phyloP scores from a whole-genome alignment of 2,113 vertebrate species.

The Megaleporinus macrocephalus region DNA sequence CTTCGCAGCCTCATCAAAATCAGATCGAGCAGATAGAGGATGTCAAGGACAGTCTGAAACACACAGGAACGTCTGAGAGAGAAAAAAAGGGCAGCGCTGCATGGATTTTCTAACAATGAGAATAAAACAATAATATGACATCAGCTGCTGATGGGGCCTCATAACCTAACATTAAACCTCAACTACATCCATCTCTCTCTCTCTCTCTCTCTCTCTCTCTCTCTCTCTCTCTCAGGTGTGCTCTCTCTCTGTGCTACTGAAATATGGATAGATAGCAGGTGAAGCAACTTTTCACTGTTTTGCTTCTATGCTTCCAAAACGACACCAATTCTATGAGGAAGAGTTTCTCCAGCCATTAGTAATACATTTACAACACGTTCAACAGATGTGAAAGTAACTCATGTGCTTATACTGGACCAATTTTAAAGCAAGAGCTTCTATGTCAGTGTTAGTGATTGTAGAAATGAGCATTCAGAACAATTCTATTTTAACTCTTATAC shows the following conservation, averaged over 20 bases:
- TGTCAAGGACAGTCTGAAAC: neutral
- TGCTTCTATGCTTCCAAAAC: neutral
- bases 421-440: too few relatives aligned
- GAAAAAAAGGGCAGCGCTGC: neutral
- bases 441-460: too few relatives aligned
- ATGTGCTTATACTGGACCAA: too few relatives aligned
- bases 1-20: constrained; percentile 2
- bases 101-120: neutral
- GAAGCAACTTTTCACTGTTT: neutral
- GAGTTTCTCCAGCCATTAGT: neutral
- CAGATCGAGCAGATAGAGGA: constrained; percentile 4
- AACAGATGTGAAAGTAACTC: too few relatives aligned
- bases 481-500: too few relatives aligned
- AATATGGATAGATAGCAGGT: neutral
- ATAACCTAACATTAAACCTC: neutral
- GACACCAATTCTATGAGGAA: neutral
- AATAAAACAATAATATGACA: neutral
- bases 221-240: neutral
- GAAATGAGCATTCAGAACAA: too few relatives aligned
- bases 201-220: neutral
- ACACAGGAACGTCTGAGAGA: neutral
- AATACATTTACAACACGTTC: too few relatives aligned
- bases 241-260: neutral
- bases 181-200: neutral
- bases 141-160: neutral